Evolutionary conservation across 2,797 vertebrate genomes (phyloP).

Genomic region (Dendrocincla tyrannina): DNA sequence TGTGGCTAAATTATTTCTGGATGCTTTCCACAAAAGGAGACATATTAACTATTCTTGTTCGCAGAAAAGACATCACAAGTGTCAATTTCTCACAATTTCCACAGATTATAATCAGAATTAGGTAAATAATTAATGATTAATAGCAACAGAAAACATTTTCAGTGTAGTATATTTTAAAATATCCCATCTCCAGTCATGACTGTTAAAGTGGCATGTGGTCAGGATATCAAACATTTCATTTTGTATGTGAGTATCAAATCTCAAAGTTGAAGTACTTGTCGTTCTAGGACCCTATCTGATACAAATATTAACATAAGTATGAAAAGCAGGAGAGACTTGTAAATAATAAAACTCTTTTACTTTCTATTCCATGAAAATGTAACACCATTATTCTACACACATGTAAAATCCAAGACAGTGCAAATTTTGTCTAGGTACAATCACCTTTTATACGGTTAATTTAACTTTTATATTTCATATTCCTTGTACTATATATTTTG

Average conservation of each 20-base stretch:
- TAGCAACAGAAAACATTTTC: neutral
- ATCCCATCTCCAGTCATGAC: neutral
- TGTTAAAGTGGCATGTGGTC: neutral
- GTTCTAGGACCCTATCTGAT: neutral
- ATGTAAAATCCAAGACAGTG: neutral
- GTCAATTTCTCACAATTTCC: neutral
- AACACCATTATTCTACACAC: neutral
- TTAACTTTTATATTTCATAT: neutral
- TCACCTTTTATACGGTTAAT: neutral
- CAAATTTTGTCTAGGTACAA: neutral
- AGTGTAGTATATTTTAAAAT: neutral
- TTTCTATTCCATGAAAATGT: neutral
- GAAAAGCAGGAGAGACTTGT: neutral
- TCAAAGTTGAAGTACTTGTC: neutral
- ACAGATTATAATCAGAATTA: neutral
- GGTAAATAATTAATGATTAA: neutral
- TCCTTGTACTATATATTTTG: neutral
- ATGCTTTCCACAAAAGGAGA: neutral
- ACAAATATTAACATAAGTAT: neutral
- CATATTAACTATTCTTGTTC: neutral
- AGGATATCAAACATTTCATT: neutral
- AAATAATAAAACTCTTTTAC: neutral
- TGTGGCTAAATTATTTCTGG: neutral
- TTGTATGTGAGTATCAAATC: neutral
- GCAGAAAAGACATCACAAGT: neutral